Conservation (phyloP, 1,140 invertebrate species). For the Oscheius sp. region DNA sequence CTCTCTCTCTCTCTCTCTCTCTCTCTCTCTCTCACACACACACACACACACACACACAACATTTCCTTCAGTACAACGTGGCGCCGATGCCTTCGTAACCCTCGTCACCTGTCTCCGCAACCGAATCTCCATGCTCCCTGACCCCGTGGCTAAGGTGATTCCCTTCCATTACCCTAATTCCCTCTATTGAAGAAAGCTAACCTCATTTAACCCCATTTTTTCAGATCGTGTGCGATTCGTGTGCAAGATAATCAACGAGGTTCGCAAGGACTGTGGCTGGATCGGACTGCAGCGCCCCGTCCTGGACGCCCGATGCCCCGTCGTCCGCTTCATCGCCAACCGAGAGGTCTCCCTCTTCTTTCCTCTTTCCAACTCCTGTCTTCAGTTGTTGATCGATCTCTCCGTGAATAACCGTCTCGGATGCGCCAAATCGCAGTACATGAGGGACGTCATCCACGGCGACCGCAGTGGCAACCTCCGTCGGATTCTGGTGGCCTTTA, state of each 20-base stretch:
- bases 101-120: background rate
- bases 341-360: background rate
- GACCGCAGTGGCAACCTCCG: conserved; percentile 1
- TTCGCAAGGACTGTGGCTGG: conserved; percentile 27
- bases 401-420: conserved; percentile 34
- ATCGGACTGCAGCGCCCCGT: conserved; percentile 15
- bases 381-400: conserved; percentile 23
- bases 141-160: background rate
- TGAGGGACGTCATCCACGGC: background rate
- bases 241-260: conserved; percentile 21
- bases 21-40: too few relatives aligned
- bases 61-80: conserved; percentile 11
- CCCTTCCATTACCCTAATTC: background rate
- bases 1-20: too few relatives aligned
- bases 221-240: conserved; percentile 23
- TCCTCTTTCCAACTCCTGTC: background rate
- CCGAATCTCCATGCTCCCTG: conserved; percentile 15
- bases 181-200: too few relatives aligned
- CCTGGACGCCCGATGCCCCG: conserved; percentile 15
- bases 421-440: conserved; percentile 7
- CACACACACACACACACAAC: too few relatives aligned
- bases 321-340: conserved; percentile 16
- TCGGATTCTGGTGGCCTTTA: conserved; percentile 12
- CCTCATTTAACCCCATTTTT: too few relatives aligned
- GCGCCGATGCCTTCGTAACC: conserved; percentile 22